Conservation (phyloP, 2,113 vertebrate species). For the Kryptolebias marmoratus region DNA sequence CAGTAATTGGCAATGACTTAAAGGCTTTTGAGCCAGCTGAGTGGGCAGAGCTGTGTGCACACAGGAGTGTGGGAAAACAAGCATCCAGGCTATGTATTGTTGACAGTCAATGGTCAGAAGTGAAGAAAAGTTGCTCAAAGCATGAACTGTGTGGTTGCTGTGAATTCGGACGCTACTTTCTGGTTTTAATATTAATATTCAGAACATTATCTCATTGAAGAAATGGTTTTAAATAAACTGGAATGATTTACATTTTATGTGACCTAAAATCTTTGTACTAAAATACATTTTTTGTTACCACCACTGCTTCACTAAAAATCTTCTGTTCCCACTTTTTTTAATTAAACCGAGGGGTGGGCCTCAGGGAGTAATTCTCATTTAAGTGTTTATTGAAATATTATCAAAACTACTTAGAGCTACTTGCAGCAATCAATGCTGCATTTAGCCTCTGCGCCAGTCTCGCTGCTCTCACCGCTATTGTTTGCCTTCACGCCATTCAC, state of each 20-base stretch:
- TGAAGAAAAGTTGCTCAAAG: conserved; percentile 9
- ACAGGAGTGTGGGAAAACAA: conserved; percentile 55
- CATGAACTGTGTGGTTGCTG: conserved; percentile 25
- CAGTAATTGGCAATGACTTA: conserved; percentile 40
- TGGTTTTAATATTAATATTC: too few species aligned
- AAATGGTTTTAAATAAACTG: too few species aligned
- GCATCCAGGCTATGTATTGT: conserved; percentile 33
- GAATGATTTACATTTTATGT: too few species aligned
- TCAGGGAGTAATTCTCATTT: conserved; percentile 67
- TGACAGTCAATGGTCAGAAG: conserved; percentile 20
- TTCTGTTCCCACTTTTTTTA: conserved; percentile 44
- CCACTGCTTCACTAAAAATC: conserved; percentile 22
- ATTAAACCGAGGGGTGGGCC: conserved; percentile 43
- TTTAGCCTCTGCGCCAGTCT: conserved; percentile 56
- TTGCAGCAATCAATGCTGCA: conserved; percentile 68
- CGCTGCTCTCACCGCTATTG: conserved; percentile 43
- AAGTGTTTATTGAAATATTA: conserved; percentile 79
- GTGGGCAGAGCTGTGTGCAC: conserved; percentile 46
- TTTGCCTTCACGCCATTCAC: conserved; percentile 56
- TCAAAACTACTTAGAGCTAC: conserved; percentile 75
- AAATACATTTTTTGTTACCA: conserved; percentile 22
- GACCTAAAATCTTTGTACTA: conserved; percentile 13
- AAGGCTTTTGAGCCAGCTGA: conserved; percentile 41
- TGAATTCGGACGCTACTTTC: conserved; percentile 2
- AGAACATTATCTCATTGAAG: too few species aligned